Conservation (phyloP, 2,113 vertebrate genomes). For the Aspidoscelis tigris region DNA sequence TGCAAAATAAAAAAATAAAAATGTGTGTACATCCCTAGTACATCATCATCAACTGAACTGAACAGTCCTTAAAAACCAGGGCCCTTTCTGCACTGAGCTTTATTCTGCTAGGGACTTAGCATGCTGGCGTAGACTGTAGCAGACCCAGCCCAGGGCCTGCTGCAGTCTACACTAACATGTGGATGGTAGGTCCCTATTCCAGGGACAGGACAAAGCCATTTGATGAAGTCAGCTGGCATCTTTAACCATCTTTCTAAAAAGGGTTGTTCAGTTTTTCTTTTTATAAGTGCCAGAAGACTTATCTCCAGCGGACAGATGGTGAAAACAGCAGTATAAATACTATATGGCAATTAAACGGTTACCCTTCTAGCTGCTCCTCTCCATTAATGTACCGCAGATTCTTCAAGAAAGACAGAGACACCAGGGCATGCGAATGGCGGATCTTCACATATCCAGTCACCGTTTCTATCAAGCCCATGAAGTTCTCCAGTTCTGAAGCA, state of each 20-base stretch:
- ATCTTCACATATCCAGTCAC: constrained; percentile 96
- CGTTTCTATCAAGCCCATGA: constrained; percentile 95
- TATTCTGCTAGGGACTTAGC: too few relatives aligned
- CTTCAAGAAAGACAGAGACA: constrained; percentile 95
- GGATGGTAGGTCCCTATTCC: too few relatives aligned
- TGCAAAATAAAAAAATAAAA: too few relatives aligned
- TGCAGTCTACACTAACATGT: too few relatives aligned
- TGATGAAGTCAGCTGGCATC: not conserved
- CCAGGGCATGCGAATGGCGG: constrained; percentile 91
- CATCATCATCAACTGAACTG: too few relatives aligned
- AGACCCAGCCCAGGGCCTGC: too few relatives aligned
- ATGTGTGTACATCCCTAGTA: too few relatives aligned
- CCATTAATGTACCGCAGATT: constrained; percentile 91
- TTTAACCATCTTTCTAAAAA: not conserved
- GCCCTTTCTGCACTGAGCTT: too few relatives aligned
- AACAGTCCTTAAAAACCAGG: too few relatives aligned
- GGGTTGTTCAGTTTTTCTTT: too few relatives aligned
- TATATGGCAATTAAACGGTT: constrained; percentile 39
- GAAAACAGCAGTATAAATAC: not conserved
- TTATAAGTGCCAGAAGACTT: not conserved
- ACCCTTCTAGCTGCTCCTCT: constrained; percentile 92
- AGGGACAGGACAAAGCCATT: too few relatives aligned
- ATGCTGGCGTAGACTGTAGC: too few relatives aligned
- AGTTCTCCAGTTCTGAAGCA: constrained; percentile 95
- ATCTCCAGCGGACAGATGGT: not conserved